phyloP scores from a whole-genome alignment of 2,113 vertebrate genomes.

The Sander vitreus region DNA sequence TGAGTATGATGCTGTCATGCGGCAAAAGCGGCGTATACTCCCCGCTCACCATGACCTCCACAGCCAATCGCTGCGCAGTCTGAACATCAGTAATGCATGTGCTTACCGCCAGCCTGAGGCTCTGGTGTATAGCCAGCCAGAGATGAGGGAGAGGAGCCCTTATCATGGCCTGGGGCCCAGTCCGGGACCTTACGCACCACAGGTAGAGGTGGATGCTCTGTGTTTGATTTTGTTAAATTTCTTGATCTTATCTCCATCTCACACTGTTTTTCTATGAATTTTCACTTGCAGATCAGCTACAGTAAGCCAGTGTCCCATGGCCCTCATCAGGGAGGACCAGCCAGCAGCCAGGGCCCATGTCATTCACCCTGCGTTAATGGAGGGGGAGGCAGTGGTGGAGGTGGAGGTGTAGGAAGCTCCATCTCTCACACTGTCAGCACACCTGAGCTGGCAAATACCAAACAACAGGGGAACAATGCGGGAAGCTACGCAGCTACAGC shows the following conservation, averaged over 20 bases:
- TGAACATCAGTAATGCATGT: conserved; percentile 93
- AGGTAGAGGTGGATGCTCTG: conserved; percentile 59
- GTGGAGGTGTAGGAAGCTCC: conserved; percentile 83
- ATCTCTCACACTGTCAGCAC: conserved; percentile 98
- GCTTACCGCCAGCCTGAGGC: conserved; percentile 93
- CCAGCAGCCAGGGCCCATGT: conserved; percentile 69
- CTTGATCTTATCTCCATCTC: not conserved
- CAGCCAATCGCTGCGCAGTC: conserved; percentile 95
- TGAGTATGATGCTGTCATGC: conserved; percentile 96
- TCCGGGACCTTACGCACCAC: conserved; percentile 79
- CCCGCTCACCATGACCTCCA: conserved; percentile 89
- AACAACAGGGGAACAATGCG: conserved; percentile 84
- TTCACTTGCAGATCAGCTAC: conserved; percentile 84
- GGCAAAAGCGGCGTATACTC: conserved; percentile 90
- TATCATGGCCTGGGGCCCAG: conserved; percentile 83
- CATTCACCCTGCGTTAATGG: conserved; percentile 81
- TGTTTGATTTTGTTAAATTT: not conserved
- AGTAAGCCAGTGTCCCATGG: conserved; percentile 85
- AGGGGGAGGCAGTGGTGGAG: conserved; percentile 48
- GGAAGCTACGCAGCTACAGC: conserved; percentile 84
- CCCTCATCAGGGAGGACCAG: conserved; percentile 77
- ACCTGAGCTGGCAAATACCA: conserved; percentile 92
- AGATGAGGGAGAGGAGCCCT: conserved; percentile 90
- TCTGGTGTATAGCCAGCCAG: conserved; percentile 96
- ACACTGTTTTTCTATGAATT: conserved; percentile 11